Percentiles rank a stretch among this genome's conserved stretches.
Conservation (phyloP, 2,797 vertebrate species). For the Pipistrellus pipistrellus region DNA sequence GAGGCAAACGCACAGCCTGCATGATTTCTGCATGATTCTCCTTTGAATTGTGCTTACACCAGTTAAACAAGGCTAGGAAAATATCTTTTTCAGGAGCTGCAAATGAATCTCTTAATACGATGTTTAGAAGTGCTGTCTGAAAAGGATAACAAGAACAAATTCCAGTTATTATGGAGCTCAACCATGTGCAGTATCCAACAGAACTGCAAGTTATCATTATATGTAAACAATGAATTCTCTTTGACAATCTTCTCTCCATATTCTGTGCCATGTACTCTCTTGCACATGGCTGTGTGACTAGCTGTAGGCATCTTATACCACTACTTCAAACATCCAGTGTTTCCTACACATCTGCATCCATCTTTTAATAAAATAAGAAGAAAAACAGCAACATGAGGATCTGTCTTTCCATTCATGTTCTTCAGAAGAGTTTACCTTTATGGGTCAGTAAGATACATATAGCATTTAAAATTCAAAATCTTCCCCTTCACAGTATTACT, state of each 20-base stretch:
- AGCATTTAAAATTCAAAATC: slow-evolving; percentile 22
- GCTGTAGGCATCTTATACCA: not conserved
- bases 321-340: slow-evolving; percentile 24
- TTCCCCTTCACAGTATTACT: not conserved
- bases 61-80: slow-evolving; percentile 96
- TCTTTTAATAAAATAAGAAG: slow-evolving; percentile 48
- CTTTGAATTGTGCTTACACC: slow-evolving; percentile 95
- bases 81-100: slow-evolving; percentile 97
- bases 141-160: slow-evolving; percentile 62
- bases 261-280: not conserved
- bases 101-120: slow-evolving; percentile 96
- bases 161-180: slow-evolving; percentile 55
- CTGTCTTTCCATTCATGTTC: not conserved
- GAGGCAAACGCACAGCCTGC: slow-evolving; percentile 95
- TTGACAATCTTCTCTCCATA: not conserved
- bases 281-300: not conserved
- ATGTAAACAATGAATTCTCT: slow-evolving; percentile 2
- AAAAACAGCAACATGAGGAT: slow-evolving; percentile 29
- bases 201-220: not conserved
- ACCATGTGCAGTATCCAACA: not conserved
- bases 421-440: not conserved
- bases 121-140: slow-evolving; percentile 94
- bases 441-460: slow-evolving; percentile 1
- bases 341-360: not conserved
- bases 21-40: slow-evolving; percentile 94